Evolutionary conservation across 35 echinoderm and acorn worm species (phyloP).

Genomic region (Amphiura filiformis): DNA sequence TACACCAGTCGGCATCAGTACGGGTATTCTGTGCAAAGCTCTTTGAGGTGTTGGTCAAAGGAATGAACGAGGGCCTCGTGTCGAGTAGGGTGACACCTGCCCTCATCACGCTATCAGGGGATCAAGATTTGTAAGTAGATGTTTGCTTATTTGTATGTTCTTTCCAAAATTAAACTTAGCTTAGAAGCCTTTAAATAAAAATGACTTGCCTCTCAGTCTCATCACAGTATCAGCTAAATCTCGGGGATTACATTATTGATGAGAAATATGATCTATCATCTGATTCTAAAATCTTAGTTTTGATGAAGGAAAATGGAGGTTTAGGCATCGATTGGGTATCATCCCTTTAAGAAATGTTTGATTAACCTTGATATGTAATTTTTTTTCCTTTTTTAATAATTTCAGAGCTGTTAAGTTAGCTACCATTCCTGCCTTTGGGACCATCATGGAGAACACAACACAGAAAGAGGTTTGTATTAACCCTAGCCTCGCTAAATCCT

Average conservation of each 20-base stretch:
- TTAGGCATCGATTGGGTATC: too few relatives aligned
- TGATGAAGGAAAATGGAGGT: too few relatives aligned
- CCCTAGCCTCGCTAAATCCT: too few relatives aligned
- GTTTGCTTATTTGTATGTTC: constrained; percentile 8
- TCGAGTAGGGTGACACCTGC: constrained; percentile 87
- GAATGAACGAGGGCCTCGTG: constrained; percentile 76
- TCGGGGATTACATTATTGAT: too few relatives aligned
- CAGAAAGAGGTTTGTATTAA: constrained; percentile 87
- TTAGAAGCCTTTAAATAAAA: too few relatives aligned
- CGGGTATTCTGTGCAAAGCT: constrained; percentile 72
- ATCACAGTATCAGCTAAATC: too few relatives aligned
- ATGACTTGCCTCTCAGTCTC: too few relatives aligned
- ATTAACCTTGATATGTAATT: background rate
- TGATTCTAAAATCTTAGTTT: too few relatives aligned
- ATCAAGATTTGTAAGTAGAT: constrained; percentile 84
- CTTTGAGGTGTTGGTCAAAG: constrained; percentile 76
- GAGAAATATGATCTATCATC: too few relatives aligned
- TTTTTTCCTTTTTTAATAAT: background rate
- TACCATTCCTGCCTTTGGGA: constrained; percentile 97
- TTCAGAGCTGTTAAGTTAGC: constrained; percentile 78
- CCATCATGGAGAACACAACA: constrained; percentile 87
- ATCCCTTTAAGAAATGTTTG: too few relatives aligned
- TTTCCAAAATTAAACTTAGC: too few relatives aligned
- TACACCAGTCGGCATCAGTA: constrained; percentile 63
- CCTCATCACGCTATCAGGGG: constrained; percentile 88